Base-by-base conservation (phyloP, 1,140 invertebrate genomes). In the Plectus sambesii region DNA sequence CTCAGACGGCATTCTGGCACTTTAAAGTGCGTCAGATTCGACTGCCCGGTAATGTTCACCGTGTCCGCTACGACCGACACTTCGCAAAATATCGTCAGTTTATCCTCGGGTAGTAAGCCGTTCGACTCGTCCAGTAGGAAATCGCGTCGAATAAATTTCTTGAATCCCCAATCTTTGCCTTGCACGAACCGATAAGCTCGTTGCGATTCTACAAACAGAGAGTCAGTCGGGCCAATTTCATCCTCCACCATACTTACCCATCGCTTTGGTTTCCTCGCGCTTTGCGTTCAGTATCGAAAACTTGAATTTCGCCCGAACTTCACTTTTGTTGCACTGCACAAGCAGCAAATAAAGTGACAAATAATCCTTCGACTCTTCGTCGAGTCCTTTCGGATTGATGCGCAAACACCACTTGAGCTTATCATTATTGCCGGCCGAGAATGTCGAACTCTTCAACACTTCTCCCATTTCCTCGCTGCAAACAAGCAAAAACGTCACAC, bases 321-420 rank as follows among this genome's bases (percentile, higher is more conserved):
- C 92, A 66, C 84, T 89, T 81, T 98, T 97, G 76, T 96, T 96
- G 79, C 90, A 97, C 54, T 88, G 90, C 66, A 97, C 90, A 75
- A 97, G 82, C 66, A 98, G 80, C 70, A 98, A 80, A 78, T 98
- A 98, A 63, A 98, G 78, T 47, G 89, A 96, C 67, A 98, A 79
- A 75, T 98, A 98, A 78, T 98, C 93, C 81, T 97, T 97, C 75
- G 88, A 94, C 78, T 98, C 93, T 77, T 97, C 92, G 74, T 98
- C 92, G 63, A 98, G 78, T 64, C 93, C 93, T 79, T 97, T 97
- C 47, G 93, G 92, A 79, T 98, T 97, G 33, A 98, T 90, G 70
- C 93, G 80, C 69, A 97, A 80, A 82, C 90, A 96, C 92, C 93
- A 98, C 81, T 96, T 97, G 60, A 98, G 77, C 80, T 98, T 97